These are phyloP conservation scores for Hemibagrus guttatus DNA, from an alignment of 2,797 vertebrate species.

Conservation along the genomic window DNA sequence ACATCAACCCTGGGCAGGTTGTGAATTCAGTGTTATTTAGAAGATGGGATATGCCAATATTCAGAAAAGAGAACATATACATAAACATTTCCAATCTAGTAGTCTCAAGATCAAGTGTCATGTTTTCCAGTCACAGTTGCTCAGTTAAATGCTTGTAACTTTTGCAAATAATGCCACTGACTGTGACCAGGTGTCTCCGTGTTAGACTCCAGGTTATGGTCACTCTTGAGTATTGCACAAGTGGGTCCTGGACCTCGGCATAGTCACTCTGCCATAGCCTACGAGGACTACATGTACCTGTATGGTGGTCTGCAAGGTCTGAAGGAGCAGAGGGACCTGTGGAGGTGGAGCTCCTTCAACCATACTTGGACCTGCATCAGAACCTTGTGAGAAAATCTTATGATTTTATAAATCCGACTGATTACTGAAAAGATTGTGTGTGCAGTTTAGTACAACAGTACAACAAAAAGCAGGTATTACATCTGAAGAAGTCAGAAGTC, in stretches of 20 bases:
- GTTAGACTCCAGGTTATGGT: conserved; percentile 78
- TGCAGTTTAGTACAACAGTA: neutral
- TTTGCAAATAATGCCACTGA: neutral
- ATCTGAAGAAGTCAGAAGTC: neutral
- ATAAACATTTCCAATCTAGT: neutral
- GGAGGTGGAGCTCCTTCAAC: conserved; percentile 79
- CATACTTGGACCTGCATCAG: conserved; percentile 78
- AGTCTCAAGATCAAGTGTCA: neutral
- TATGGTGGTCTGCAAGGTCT: conserved; percentile 82
- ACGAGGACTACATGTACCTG: conserved; percentile 80
- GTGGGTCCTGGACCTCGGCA: conserved; percentile 81
- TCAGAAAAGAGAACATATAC: neutral
- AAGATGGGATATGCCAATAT: neutral
- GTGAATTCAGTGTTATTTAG: neutral
- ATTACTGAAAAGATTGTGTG: neutral
- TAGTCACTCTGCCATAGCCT: conserved; percentile 77
- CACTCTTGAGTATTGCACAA: conserved; percentile 59
- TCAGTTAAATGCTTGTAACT: neutral
- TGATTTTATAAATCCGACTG: neutral
- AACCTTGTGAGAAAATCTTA: conserved; percentile 73
- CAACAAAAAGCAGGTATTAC: neutral
- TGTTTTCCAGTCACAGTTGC: neutral
- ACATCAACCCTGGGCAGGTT: neutral
- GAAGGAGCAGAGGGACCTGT: conserved; percentile 84
- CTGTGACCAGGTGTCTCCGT: conserved; percentile 23